Conservation (phyloP, 2,888 invertebrate species). For the Pristionchus japonicus region DNA sequence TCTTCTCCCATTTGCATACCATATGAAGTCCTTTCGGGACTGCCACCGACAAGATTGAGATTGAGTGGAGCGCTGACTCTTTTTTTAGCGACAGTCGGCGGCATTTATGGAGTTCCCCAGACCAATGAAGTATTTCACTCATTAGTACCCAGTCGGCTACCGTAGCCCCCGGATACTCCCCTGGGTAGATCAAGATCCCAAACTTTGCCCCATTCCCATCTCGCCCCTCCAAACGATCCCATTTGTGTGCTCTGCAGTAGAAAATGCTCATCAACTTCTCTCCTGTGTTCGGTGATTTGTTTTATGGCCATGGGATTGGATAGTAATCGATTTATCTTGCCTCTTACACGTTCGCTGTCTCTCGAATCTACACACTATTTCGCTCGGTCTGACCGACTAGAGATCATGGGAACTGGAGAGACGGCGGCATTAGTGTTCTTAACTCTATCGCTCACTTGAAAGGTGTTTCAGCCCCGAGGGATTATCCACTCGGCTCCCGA, state of each 20-base stretch:
- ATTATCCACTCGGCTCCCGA: not conserved
- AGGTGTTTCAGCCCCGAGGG: not conserved
- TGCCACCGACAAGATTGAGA: not conserved
- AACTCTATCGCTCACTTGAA: slow-evolving; percentile 9
- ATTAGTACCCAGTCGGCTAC: too few relatives aligned
- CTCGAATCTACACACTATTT: not conserved
- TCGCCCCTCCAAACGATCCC: slow-evolving; percentile 15
- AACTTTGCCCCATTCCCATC: not conserved
- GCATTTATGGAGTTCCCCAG: not conserved
- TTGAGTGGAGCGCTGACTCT: not conserved
- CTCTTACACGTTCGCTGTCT: not conserved
- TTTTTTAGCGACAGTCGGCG: not conserved
- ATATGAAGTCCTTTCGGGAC: not conserved
- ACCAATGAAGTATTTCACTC: not conserved
- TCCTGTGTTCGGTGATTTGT: slow-evolving; percentile 14
- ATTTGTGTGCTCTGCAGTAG: not conserved
- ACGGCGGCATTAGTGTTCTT: too few relatives aligned
- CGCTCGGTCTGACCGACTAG: not conserved
- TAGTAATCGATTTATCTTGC: not conserved
- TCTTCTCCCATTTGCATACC: slow-evolving; percentile 27
- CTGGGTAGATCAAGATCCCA: not conserved
- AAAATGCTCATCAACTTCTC: not conserved
- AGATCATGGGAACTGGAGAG: too few relatives aligned
- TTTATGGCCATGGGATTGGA: slow-evolving; percentile 31
- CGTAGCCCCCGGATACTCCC: not conserved